Conservation (phyloP, 2,113 vertebrate genomes). For the Bucco capensis region DNA sequence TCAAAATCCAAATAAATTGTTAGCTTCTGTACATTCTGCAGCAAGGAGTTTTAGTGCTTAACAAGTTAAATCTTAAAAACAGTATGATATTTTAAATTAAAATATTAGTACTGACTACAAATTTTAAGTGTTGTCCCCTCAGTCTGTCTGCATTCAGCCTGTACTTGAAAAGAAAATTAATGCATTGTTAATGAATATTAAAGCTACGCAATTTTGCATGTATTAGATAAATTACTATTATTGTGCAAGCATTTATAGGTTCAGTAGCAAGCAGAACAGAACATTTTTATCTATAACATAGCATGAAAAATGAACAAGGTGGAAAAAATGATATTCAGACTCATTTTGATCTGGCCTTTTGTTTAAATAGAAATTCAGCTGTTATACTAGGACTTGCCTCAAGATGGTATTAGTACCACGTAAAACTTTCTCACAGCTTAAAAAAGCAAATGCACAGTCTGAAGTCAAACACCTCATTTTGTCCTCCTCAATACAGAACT, state of each 20-base stretch:
- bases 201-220: background rate
- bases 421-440: background rate
- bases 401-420: slow-evolving; percentile 70
- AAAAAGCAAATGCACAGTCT: background rate
- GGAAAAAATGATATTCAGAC: background rate
- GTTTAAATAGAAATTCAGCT: background rate
- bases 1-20: background rate
- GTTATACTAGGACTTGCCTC: slow-evolving; percentile 22
- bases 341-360: background rate
- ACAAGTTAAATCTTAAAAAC: background rate
- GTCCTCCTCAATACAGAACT: background rate
- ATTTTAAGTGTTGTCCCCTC: background rate
- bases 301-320: background rate
- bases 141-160: background rate
- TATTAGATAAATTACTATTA: background rate
- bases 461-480: background rate
- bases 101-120: too few relatives aligned
- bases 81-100: background rate
- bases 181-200: background rate
- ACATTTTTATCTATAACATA: background rate
- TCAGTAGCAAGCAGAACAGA: background rate
- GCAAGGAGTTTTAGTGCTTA: background rate
- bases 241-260: background rate
- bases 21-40: background rate
- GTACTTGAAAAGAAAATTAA: background rate